Evolutionary conservation across 2,797 vertebrate genomes (phyloP), one percentile per base, ranked within the genome.

Genomic region (Pseudochirops cupreus): DNA sequence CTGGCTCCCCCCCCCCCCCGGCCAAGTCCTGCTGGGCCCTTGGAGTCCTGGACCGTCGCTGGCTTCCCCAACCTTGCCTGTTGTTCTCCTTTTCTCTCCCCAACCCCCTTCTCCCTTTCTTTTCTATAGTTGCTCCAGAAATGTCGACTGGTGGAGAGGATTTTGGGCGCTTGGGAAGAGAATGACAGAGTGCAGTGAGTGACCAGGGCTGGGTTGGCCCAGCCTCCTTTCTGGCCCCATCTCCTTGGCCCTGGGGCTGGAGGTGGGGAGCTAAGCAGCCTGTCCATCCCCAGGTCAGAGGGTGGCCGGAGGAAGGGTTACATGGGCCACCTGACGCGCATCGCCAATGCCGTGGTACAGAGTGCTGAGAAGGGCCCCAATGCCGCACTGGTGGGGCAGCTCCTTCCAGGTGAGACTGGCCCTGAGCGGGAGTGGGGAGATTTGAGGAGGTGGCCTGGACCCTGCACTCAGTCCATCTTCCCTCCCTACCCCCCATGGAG

Each of bases 241-340:
- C 53, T 53, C 53, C 53, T 53, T 10, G 9, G 53, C 53, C 53
- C 53, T 54, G 11, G 11, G 0, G 10, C 0, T 0, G 18, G 58
- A 2, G 4, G 10, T 50, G 6, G n/a, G 5, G 11, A 94, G 16
- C 96, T 54, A 0, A 3, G 18, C 55, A 58, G 33, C 94, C 52
- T 12, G 0, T 74, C 50, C 14, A 54, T 3, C 0, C 39, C 31
- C 94, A 99, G 98, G 98, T 97, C 97, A 0, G 95, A 93, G 2
- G 98, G 98, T 1, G 98, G 98, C 74, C 97, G 97, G 2, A 97
- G 98, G 93, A 98, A 98, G 94, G 98, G 98, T 82, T 99, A 99
- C 95, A 99, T 99, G 98, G 98, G 98, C 46, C 98, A 99, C 94
- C 96, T 99, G 94, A 99, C 98, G 0, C 97, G 98, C 39, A 97